These are phyloP conservation scores for Pogonus chalceus DNA, from an alignment of 1,140 invertebrate genomes.

Conservation along the genomic window DNA sequence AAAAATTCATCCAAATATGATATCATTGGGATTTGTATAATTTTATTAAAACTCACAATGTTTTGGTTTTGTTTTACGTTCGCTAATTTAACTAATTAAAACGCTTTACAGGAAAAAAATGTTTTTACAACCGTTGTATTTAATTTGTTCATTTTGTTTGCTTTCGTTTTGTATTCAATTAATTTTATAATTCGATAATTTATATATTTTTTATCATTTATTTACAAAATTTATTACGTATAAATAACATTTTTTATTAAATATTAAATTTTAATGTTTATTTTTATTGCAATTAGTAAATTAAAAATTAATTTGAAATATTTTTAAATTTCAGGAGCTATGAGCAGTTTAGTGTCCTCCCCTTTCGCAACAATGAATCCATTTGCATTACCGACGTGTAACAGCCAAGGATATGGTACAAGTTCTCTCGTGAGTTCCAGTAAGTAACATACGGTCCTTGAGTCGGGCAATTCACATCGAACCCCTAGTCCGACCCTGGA, in stretches of 20 bases:
- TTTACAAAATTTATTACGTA: too few relatives aligned
- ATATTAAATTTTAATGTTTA: too few relatives aligned
- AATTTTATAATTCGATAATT: conserved; percentile 19
- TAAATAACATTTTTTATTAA: too few relatives aligned
- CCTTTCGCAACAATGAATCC: conserved; percentile 80
- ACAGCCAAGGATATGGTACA: conserved; percentile 70
- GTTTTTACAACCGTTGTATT: conserved; percentile 25
- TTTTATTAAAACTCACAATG: conserved; percentile 7
- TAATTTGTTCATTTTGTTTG: neutral
- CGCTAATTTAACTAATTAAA: conserved; percentile 25
- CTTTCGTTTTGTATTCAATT: conserved; percentile 2
- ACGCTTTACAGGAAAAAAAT: neutral
- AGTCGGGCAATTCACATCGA: conserved; percentile 11
- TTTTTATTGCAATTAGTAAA: too few relatives aligned
- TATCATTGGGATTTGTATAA: too few relatives aligned
- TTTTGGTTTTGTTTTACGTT: neutral
- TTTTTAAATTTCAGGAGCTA: conserved; percentile 41
- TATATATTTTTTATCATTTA: conserved; percentile 35
- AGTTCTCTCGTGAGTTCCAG: conserved; percentile 72
- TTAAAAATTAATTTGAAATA: too few relatives aligned
- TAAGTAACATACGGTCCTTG: conserved; percentile 53
- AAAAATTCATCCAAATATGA: too few relatives aligned
- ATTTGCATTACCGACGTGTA: conserved; percentile 81
- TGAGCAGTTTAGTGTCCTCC: conserved; percentile 68
- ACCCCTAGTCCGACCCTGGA: conserved; percentile 13